These are phyloP conservation scores for Eutolmus rufibarbis DNA, from an alignment of 2,888 invertebrate species.

Conservation along the genomic window DNA sequence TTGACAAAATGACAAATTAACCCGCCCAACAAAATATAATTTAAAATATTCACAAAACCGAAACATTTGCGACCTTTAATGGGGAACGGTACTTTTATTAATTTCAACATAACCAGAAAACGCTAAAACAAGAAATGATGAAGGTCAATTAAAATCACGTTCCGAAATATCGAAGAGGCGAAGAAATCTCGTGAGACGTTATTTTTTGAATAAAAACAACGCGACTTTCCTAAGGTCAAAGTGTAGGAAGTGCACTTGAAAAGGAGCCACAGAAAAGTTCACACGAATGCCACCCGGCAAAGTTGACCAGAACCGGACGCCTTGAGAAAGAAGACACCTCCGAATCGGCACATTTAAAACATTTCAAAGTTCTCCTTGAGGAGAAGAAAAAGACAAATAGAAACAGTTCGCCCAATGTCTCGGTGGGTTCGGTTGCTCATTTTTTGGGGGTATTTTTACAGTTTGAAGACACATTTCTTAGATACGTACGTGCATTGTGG, in stretches of 20 bases:
- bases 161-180: background rate
- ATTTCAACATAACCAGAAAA: background rate
- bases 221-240: constrained; percentile 8
- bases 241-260: constrained; percentile 21
- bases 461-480: constrained; percentile 51
- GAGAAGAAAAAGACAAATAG: background rate
- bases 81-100: background rate
- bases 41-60: background rate
- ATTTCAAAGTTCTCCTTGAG: constrained; percentile 4
- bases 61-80: background rate
- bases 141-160: background rate
- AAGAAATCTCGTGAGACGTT: background rate
- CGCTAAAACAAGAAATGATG: background rate
- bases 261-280: constrained; percentile 1
- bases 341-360: background rate
- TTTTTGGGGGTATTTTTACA: background rate
- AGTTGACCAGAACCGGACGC: background rate
- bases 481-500: constrained; percentile 90
- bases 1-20: background rate
- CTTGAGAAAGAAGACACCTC: background rate
- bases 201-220: background rate
- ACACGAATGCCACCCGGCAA: background rate
- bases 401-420: background rate
- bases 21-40: background rate
- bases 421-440: background rate